Base-by-base conservation (phyloP, 2,888 invertebrate genomes). In the Leptinotarsa tumamoca region DNA sequence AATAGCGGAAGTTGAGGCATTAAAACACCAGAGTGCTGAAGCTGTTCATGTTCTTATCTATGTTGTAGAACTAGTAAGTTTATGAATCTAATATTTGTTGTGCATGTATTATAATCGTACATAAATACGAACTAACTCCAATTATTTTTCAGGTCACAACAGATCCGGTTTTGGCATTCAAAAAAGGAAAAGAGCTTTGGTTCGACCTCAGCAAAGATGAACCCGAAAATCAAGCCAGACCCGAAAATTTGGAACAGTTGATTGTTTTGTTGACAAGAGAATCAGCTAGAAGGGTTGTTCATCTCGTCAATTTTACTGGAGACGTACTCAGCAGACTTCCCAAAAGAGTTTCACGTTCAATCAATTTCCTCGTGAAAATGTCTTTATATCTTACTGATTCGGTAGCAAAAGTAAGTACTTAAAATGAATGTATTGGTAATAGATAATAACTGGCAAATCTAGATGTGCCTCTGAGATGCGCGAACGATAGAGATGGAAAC, bases 191-290 rank as follows among this genome's bases (percentile, higher is more conserved):
- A 82, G 93, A 94, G 80, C 87, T 95, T 67, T 95, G 94, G 93
- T 87, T 87, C 1, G 90, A 91, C 56, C 88, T 96, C 71, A 95
- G 95, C 84, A 88, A 91, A 80, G 92, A 95, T 33, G 96, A 96
- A 85, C 95, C 96, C 0, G 96, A 95, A 88, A 96, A 96, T 89
- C 96, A 96, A 88, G 94, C 94, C 4, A 91, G 95, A 52, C 96
- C 95, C 0, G 91, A 91, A 78, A 95, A 94, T 2, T 86, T 95
- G 51, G 96, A 96, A 85, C 94, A 96, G 85, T 87, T 95, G 78
- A 89, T 95, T 72, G 94, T 95, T 54, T 88, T 96, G 75, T 86
- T 96, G 76, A 92, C 94, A 0, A 89, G 95, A n/a, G 95, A 96
- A 89, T 92, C 94, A 0, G 94, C 95, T 0, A 90, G 96, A 74